These are phyloP conservation scores for Neostethus bicornis DNA, from an alignment of 2,797 vertebrate genomes.

Conservation along the genomic window DNA sequence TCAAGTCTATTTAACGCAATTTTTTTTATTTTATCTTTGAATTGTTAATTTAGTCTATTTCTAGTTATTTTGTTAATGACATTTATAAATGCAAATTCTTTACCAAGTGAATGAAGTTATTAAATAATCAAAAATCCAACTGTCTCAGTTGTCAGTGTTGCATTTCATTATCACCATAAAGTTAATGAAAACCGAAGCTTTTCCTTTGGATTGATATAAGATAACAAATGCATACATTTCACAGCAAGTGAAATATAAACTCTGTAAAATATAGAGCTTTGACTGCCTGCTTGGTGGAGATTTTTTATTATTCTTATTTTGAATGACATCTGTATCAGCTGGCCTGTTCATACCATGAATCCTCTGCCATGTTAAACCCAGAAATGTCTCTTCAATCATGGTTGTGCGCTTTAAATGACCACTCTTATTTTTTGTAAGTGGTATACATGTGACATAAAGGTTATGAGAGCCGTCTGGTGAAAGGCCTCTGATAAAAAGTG, in stretches of 20 bases:
- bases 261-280: conserved; percentile 49
- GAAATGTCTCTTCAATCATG: conserved; percentile 63
- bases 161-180: conserved; percentile 64
- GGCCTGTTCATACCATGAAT: conserved; percentile 50
- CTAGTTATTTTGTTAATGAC: conserved; percentile 6
- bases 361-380: conserved; percentile 49
- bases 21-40: conserved; percentile 17
- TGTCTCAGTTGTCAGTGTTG: conserved; percentile 48
- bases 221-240: conserved; percentile 65
- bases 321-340: conserved; percentile 69
- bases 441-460: conserved; percentile 61
- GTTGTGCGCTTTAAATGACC: conserved; percentile 66
- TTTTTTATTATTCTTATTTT: conserved; percentile 69
- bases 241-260: conserved; percentile 74
- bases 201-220: conserved; percentile 57
- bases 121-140: conserved; percentile 58
- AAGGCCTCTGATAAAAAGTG: conserved; percentile 77
- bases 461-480: conserved; percentile 72
- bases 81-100: conserved; percentile 41
- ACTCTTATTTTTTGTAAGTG: conserved; percentile 61
- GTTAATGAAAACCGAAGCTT: conserved; percentile 58
- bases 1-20: conserved; percentile 27
- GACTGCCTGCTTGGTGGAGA: conserved; percentile 61
- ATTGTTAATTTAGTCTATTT: conserved; percentile 19
- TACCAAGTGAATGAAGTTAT: conserved; percentile 47